Base-by-base conservation (phyloP, 2,113 vertebrate species). In the Syngnathus scovelli region DNA sequence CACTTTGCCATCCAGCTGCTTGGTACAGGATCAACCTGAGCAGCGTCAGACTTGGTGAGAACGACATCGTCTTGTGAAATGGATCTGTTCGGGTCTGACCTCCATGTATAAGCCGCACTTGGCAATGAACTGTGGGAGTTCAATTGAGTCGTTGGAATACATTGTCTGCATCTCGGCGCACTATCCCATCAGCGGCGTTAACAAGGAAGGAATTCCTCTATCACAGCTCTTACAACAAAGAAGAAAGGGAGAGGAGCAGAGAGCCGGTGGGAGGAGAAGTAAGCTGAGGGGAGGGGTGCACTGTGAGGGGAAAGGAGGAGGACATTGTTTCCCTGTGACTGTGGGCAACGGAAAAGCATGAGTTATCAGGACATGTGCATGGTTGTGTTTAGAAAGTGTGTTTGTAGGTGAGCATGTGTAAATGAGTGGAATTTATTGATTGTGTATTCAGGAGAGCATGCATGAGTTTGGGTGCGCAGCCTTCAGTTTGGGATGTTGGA, bases 301-400 rank as follows among this genome's bases (percentile, higher is more conserved):
- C 72, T 66, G 77, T 43, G 70, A 83, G 76, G 79, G 79, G 84
- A 85, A 78, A 74, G 87, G 83, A 74, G 86, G 82, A 88, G 86
- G 83, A 89, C 90, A 92, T 92, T 92, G 92, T 92, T 92, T 90
- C 85, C 81, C 79, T 85, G 90, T 90, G 90, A 80, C 91, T 89
- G 90, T 88, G 89, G 89, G 89, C 86, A 91, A 92, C 90, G 77
- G 88, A 81, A 86, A 90, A 89, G 89, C 89, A 88, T 83, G 89
- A 90, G 86, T 88, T 90, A 89, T 88, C 88, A 83, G 85, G 80
- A 76, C 81, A 86, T 89, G 86, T 86, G 81, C 80, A 79, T 82
- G 75, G 18, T 66, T 85, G 83, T 86, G 82, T 88, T 84, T 85
- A 78, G 77, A 83, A 79, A 81, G 77, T 78, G 84, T 86, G 83